Conservation (phyloP, 2,888 invertebrate genomes). For the Eurytoma adleriae region DNA sequence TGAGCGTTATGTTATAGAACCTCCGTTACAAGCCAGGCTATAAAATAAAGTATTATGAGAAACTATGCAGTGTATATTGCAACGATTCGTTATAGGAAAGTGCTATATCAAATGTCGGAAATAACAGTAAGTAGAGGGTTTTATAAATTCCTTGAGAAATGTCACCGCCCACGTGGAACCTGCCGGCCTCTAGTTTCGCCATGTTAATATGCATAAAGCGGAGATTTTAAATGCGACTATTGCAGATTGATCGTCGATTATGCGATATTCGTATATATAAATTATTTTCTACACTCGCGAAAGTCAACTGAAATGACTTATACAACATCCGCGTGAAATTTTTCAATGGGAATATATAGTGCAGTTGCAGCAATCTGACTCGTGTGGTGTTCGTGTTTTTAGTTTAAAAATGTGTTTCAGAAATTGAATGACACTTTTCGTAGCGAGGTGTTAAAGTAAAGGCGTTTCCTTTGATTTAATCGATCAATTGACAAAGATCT, state of each 20-base stretch:
- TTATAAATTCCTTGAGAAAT: slow-evolving; percentile 44
- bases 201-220: slow-evolving; percentile 9
- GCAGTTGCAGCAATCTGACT: background rate
- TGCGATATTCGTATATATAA: background rate
- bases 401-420: background rate
- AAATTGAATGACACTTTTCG: background rate
- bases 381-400: background rate
- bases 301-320: too few species aligned
- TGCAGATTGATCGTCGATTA: background rate
- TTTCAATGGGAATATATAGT: too few species aligned
- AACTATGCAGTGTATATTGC: too few species aligned
- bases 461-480: background rate
- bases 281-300: too few species aligned
- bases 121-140: slow-evolving; percentile 17
- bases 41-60: too few species aligned
- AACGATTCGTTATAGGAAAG: background rate
- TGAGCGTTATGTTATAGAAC: too few species aligned
- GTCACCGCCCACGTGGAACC: slow-evolving; percentile 35
- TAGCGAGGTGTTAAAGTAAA: background rate
- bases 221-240: slow-evolving; percentile 21
- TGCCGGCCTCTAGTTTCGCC: slow-evolving; percentile 18
- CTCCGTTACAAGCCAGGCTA: too few species aligned
- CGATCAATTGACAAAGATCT: background rate
- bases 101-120: slow-evolving; percentile 25
- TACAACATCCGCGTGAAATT: too few species aligned